Evolutionary conservation across 92 coral and sea anemone species (phyloP), one percentile per base, ranked within the genome.

Genomic region (Parazoanthus darwini): DNA sequence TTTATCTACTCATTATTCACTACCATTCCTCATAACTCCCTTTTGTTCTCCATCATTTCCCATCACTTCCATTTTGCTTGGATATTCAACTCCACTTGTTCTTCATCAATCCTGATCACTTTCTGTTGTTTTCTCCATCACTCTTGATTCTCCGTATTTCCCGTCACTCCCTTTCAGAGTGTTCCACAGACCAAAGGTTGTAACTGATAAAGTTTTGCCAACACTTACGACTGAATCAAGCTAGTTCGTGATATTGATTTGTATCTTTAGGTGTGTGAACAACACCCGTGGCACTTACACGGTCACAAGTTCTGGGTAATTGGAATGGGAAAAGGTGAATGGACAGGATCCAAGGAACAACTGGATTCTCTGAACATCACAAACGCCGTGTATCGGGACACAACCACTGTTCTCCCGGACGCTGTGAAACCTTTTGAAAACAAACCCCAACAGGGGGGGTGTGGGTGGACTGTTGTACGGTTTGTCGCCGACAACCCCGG

Each of bases 241-340:
- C 10, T 48, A 8, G 51, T 48, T 81, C 22, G 33, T 22, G 25
- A 1, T 35, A 11, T 14, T 82, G 29, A 22, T n/a, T 38, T 42
- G 14, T 4, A 54, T 54, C 18, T 54, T 2, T 54, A 86, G 88
- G 88, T 88, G 46, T 88, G 90, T 66, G 90, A 88, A 81, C 90
- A 88, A 33, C 90, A 88, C 36, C 90, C 90, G 35, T 88, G 90
- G 90, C 90, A 88, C 68, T 58, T 88, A 25, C 90, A 88, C 46
- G 90, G 90, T 43, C 90, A 88, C 87, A 67, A 88, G 48, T 88
- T 88, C 87, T 88, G 90, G 90, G 90, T 88, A n/a, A 56, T 88
- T 14, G 90, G 90, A 39, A 88, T 88, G 90, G 90, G 90, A 43
- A 81, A 51, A 2, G 90, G 90, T n/a, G 70, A 51, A 1, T 88